Evolutionary conservation across 64 coral and sea anemone genomes (phyloP).

Genomic region (Porites lutea): DNA sequence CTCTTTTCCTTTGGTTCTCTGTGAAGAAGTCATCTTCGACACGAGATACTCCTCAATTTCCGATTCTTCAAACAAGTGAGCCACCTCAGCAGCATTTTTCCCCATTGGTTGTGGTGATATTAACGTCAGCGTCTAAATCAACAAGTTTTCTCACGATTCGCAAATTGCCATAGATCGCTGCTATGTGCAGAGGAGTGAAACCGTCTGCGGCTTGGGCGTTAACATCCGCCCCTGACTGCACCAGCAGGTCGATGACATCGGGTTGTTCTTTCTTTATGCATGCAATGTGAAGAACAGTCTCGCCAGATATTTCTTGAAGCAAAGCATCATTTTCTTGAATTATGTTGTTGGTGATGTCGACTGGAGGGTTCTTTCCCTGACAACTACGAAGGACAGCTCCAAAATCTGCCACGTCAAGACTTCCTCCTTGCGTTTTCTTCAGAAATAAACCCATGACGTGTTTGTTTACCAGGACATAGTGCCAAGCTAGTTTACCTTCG

Average conservation of each 20-base stretch:
- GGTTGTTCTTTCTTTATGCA: neutral
- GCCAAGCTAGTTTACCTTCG: too few relatives aligned
- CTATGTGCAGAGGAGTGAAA: neutral
- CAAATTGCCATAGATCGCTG: conserved; percentile 13
- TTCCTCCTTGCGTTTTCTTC: too few relatives aligned
- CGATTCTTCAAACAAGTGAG: neutral
- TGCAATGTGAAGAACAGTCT: neutral
- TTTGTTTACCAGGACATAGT: too few relatives aligned
- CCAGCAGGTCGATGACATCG: neutral
- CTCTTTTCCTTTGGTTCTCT: neutral
- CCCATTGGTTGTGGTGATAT: neutral
- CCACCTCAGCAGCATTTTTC: neutral
- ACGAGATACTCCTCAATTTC: conserved; percentile 21
- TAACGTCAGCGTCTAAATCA: neutral
- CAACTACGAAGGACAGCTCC: too few relatives aligned
- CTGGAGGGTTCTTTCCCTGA: too few relatives aligned
- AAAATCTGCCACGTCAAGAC: too few relatives aligned
- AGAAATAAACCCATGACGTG: too few relatives aligned
- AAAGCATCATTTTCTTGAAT: too few relatives aligned
- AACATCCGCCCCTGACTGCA: neutral
- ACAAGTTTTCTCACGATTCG: neutral
- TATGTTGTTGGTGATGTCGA: too few relatives aligned
- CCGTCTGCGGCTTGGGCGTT: neutral
- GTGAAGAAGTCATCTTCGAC: neutral
- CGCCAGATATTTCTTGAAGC: neutral